Conservation (phyloP, 1,140 invertebrate species). For the Drosophila murphyi region DNA sequence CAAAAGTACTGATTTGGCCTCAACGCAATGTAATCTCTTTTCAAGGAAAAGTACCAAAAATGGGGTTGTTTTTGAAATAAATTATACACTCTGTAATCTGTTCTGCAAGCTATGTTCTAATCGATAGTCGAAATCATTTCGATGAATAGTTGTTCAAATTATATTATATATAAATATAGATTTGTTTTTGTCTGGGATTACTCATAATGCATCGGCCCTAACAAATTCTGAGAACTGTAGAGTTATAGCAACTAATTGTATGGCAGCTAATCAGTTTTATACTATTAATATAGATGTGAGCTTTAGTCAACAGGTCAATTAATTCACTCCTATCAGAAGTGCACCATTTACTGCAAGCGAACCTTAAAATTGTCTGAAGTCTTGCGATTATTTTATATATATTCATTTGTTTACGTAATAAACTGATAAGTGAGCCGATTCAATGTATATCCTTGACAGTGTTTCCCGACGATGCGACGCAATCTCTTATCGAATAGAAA, state of each 20-base stretch:
- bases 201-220: background rate
- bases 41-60: too few relatives aligned
- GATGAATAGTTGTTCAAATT: background rate
- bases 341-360: too few relatives aligned
- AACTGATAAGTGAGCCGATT: background rate
- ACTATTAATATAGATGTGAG: background rate
- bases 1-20: background rate
- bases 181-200: conserved; percentile 6
- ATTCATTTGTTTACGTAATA: background rate
- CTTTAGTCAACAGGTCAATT: background rate
- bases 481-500: background rate
- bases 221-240: background rate
- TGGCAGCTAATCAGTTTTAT: conserved; percentile 8
- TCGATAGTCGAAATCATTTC: background rate
- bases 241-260: background rate
- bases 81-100: too few relatives aligned
- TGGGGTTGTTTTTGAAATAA: too few relatives aligned
- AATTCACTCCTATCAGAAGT: background rate
- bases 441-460: background rate
- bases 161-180: background rate
- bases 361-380: background rate
- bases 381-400: background rate
- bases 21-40: too few relatives aligned
- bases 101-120: too few relatives aligned
- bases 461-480: too few relatives aligned